phyloP scores from a whole-genome alignment of 2,797 vertebrate genomes.

The Melanotaenia maccullochi region DNA sequence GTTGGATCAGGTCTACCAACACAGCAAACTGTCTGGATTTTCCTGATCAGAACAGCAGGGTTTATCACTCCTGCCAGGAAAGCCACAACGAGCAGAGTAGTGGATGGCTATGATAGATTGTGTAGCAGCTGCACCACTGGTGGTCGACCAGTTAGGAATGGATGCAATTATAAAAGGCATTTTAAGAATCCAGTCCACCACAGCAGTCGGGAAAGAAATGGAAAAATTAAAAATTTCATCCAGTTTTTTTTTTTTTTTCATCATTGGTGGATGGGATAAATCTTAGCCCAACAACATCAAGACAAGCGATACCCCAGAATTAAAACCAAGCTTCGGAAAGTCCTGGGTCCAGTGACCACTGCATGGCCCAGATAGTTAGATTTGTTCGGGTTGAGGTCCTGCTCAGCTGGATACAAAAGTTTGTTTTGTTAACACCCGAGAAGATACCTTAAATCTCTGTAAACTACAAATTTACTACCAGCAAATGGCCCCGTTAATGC shows the following conservation, averaged over 20 bases:
- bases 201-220: no score
- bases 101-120: not conserved
- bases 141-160: not conserved
- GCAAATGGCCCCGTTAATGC: slow-evolving; percentile 20
- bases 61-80: not conserved
- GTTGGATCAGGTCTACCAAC: not conserved
- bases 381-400: not conserved
- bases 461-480: slow-evolving; percentile 4
- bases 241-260: no score
- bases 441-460: slow-evolving; percentile 2
- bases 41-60: not conserved
- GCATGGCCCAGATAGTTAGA: not conserved
- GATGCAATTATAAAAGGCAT: no score
- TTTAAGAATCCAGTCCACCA: no score
- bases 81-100: not conserved
- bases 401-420: not conserved
- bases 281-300: no score
- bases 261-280: no score
- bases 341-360: not conserved
- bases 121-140: not conserved
- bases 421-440: no score
- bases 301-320: no score
- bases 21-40: not conserved
- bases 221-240: no score
- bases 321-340: no score